phyloP scores from a whole-genome alignment of 2,888 invertebrate genomes.

The Amphiduros pacificus region DNA sequence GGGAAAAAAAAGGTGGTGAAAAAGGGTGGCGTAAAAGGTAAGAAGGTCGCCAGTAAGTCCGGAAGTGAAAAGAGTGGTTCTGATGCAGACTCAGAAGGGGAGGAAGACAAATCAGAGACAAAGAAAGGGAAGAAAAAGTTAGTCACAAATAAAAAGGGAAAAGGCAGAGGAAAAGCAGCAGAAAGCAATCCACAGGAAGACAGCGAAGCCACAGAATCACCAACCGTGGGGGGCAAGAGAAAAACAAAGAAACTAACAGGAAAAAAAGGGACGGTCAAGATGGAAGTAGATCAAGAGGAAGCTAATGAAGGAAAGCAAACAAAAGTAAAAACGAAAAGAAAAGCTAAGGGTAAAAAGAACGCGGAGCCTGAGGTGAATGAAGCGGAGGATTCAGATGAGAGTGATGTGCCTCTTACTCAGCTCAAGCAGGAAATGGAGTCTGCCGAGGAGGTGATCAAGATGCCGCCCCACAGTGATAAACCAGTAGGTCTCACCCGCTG shows the following conservation, averaged over 20 bases:
- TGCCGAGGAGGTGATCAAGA: no score
- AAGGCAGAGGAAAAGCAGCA: no score
- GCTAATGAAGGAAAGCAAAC: conserved; percentile 10
- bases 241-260: background rate
- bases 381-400: no score
- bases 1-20: background rate
- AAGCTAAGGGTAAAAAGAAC: conserved; percentile 9
- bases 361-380: no score
- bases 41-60: background rate
- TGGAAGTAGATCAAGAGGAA: conserved; percentile 5
- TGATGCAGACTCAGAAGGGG: background rate
- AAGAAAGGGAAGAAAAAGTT: no score
- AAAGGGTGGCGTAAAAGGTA: background rate
- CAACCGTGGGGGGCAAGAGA: background rate
- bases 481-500: no score
- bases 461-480: no score
- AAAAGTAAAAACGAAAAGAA: background rate
- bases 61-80: background rate
- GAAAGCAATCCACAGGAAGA: background rate
- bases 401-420: no score
- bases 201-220: background rate
- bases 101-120: no score
- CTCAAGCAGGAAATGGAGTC: no score
- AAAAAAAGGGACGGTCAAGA: background rate
- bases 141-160: no score